Conservation (phyloP, 2,888 invertebrate species). For the Callyntrura guangdongensis region DNA sequence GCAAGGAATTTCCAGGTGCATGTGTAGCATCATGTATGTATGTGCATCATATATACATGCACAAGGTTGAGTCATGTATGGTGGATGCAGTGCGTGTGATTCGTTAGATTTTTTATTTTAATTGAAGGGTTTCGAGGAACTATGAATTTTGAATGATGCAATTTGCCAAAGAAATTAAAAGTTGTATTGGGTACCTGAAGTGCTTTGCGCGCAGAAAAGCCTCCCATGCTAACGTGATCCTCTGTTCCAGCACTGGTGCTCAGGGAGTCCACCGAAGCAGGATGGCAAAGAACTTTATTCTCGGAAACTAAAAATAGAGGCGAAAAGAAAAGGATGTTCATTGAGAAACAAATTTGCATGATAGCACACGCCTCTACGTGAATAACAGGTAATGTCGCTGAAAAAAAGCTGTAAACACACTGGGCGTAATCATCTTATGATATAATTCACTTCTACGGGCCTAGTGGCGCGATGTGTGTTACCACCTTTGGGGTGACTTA, state of each 20-base stretch:
- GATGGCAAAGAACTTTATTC: slow-evolving; percentile 90
- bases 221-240: slow-evolving; percentile 91
- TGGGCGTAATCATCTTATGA: not conserved
- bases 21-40: not conserved
- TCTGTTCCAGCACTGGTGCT: slow-evolving; percentile 90
- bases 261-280: slow-evolving; percentile 89
- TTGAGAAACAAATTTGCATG: not conserved
- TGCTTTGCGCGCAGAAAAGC: slow-evolving; percentile 89
- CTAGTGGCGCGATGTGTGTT: not conserved
- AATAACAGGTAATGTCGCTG: not conserved
- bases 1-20: not conserved
- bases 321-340: not conserved
- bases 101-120: not conserved
- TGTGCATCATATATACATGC: not conserved
- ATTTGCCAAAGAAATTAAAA: slow-evolving; percentile 43
- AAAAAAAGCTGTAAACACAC: not conserved
- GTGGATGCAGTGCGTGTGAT: not conserved
- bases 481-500: too few species aligned
- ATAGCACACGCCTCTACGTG: not conserved
- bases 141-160: slow-evolving; percentile 40
- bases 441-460: not conserved
- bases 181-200: slow-evolving; percentile 86
- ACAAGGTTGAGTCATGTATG: not conserved
- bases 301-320: slow-evolving; percentile 88
- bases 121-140: not conserved